Conservation (phyloP, 2,797 vertebrate genomes). For the Lophotriccus pileatus region DNA sequence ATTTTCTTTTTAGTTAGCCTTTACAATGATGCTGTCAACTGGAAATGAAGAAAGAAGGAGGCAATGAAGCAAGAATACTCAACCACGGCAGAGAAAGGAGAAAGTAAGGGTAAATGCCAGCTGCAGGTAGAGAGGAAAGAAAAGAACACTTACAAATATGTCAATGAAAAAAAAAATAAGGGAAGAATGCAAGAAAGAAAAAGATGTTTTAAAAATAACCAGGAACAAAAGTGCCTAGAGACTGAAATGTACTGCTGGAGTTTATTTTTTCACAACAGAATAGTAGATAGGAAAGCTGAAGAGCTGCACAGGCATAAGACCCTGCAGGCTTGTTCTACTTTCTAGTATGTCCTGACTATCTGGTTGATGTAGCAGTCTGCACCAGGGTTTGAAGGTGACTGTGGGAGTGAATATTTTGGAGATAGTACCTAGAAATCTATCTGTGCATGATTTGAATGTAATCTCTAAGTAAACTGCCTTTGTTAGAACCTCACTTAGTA, state of each 20-base stretch:
- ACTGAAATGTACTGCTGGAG: neutral
- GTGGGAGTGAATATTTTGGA: neutral
- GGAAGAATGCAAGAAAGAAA: neutral
- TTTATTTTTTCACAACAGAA: conserved; percentile 9
- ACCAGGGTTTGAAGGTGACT: neutral
- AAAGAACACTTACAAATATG: neutral
- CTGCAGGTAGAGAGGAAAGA: neutral
- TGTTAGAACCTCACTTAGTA: neutral
- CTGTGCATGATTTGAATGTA: neutral
- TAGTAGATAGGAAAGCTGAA: neutral
- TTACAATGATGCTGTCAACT: conserved; percentile 42
- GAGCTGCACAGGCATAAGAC: neutral
- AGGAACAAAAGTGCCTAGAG: neutral
- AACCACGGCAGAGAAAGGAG: neutral
- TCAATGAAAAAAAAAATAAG: neutral
- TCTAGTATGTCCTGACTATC: neutral
- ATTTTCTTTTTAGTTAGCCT: conserved; percentile 50
- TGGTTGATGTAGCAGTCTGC: neutral
- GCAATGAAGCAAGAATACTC: conserved; percentile 39
- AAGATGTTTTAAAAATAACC: neutral
- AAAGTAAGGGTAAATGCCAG: conserved; percentile 1
- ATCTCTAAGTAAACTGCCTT: neutral
- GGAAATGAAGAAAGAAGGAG: conserved; percentile 45
- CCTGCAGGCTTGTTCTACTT: neutral
- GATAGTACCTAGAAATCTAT: neutral